Evolutionary conservation across 2,888 invertebrate species (phyloP).

Genomic region (Trilocha varians): DNA sequence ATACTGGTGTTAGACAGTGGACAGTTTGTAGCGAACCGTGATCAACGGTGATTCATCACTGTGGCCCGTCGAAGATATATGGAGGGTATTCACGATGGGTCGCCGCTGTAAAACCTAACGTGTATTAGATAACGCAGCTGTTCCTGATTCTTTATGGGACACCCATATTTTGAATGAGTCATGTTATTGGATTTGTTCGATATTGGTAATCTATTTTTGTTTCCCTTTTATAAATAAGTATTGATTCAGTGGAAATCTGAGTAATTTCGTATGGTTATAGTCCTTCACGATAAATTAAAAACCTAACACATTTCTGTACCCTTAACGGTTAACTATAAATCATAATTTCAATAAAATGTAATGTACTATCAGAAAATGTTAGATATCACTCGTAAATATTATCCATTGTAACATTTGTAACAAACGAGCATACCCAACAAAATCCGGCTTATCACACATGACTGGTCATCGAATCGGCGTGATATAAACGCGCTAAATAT

Average conservation of each 20-base stretch:
- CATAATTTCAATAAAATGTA: no score
- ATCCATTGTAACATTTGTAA: background rate
- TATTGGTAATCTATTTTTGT: background rate
- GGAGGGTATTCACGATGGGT: conserved; percentile 40
- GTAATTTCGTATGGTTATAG: no score
- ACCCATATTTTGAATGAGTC: background rate
- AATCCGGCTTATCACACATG: conserved; percentile 14
- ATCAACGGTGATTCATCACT: conserved; percentile 46
- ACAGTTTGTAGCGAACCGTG: conserved; percentile 39
- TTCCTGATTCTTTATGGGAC: background rate
- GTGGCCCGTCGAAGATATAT: conserved; percentile 43
- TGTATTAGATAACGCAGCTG: background rate
- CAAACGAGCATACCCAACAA: background rate
- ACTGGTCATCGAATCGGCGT: conserved; percentile 19
- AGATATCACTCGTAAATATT: no score
- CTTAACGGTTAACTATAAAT: no score
- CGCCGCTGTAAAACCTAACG: conserved; percentile 21
- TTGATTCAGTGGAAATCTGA: no score
- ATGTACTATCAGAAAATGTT: no score
- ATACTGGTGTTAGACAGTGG: conserved; percentile 27
- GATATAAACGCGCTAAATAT: conserved; percentile 19
- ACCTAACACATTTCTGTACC: no score
- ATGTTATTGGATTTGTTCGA: background rate
- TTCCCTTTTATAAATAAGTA: background rate
- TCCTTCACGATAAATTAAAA: no score